Base-by-base conservation (phyloP, 92 coral and sea anemone genomes). In the Phenganax stokvisi region DNA sequence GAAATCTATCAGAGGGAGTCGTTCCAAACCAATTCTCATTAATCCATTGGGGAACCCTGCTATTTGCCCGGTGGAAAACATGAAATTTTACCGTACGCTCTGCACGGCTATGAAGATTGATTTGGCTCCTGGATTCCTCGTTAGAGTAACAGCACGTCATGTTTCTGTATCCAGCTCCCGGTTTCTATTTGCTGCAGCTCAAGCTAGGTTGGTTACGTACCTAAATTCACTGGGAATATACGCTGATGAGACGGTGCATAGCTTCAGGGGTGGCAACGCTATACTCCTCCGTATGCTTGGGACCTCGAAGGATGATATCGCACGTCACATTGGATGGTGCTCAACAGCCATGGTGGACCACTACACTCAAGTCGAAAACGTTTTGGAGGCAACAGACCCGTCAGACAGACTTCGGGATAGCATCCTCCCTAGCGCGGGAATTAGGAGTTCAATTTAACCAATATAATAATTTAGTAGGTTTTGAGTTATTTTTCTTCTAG, bases 271-370 rank as follows among this genome's bases (percentile, higher is more conserved):
- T 16, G 89, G 89, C 13, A 72, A 79, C 15, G 89, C 88, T 17
- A 86, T 89, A 28, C 74, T 89, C 12, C 84, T 89, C 6, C 75
- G 89, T 37, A 85, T 89, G 58, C 84, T 80, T 0, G 91, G 91
- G n/a, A 84, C 85, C 17, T 82, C 89, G 6, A 88, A 83, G 81
- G 79, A 83, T 27, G 85, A 85, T 7, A 80, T 88, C 6, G 87
- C 85, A 6, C 28, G 52, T 7, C 87, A 85, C 54, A 37, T 85
- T 30, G 91, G 87, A 3, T 88, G 87, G 87, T 72, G 65, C 30
- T 89, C 86, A 10, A 82, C 91, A 62, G 71, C 52, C n/a, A 85
- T 83, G 81, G 91, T 82, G 9, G 92, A 89, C 65, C 81, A 47
- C n/a, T 86, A 80, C 55, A 84, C 89, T 17, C 92, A 68, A 44